Percentiles rank a stretch among this genome's conserved stretches.
Conservation (phyloP, 2,113 vertebrate species). For the Oryzias woworae region DNA sequence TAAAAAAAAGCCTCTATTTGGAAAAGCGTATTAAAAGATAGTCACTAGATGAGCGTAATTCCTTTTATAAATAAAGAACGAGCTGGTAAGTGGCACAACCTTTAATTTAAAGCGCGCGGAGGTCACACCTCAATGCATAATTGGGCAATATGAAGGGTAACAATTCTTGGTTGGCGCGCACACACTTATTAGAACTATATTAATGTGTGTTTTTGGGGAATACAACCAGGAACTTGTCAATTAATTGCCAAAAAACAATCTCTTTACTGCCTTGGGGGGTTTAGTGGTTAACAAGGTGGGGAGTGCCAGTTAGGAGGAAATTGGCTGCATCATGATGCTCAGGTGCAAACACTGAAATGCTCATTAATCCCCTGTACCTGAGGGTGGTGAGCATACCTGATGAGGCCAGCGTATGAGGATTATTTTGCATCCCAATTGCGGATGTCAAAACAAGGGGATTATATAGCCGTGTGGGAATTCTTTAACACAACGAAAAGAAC, state of each 20-base stretch:
- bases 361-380: slow-evolving; percentile 63
- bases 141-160: neutral
- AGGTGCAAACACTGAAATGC: slow-evolving; percentile 58
- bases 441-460: slow-evolving; percentile 28
- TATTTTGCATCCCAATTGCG: slow-evolving; percentile 32
- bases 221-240: slow-evolving; percentile 61
- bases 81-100: slow-evolving; percentile 10
- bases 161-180: neutral
- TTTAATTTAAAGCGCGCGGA: slow-evolving; percentile 20
- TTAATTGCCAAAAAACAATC: slow-evolving; percentile 66
- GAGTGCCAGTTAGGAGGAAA: slow-evolving; percentile 58
- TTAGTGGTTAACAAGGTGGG: slow-evolving; percentile 60
- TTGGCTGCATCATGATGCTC: slow-evolving; percentile 61
- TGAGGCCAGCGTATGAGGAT: slow-evolving; percentile 42
- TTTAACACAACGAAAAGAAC: neutral
- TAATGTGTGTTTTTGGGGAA: slow-evolving; percentile 29
- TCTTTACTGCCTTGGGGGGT: slow-evolving; percentile 50
- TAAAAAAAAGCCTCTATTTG: slow-evolving; percentile 22
- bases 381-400: slow-evolving; percentile 35
- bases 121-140: slow-evolving; percentile 26
- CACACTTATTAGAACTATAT: neutral
- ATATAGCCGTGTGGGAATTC: slow-evolving; percentile 19
- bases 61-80: slow-evolving; percentile 28
- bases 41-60: slow-evolving; percentile 25
- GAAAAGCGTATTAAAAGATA: slow-evolving; percentile 28